A percentile compares a stretch with the other conserved stretches of the same genome.
These are phyloP conservation scores for Odontophorus gujanensis DNA, from an alignment of 2,113 vertebrate species.

Conservation along the genomic window DNA sequence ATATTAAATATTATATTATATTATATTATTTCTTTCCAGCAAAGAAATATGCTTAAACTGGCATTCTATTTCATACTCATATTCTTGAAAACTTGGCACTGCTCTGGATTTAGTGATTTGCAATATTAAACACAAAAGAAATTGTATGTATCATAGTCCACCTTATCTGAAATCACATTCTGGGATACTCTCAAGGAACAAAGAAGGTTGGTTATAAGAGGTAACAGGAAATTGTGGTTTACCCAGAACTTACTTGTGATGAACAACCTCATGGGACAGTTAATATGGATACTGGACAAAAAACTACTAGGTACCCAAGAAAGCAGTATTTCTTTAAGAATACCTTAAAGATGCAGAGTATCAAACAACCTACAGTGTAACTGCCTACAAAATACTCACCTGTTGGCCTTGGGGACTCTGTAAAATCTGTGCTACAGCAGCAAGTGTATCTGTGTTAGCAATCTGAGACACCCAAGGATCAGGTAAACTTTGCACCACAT, in stretches of 20 bases:
- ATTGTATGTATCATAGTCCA: neutral
- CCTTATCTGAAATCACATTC: neutral
- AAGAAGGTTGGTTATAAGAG: neutral
- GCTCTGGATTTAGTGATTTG: neutral
- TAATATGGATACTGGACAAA: neutral
- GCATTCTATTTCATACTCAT: neutral
- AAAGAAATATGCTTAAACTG: neutral
- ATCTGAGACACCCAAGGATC: conserved; percentile 98
- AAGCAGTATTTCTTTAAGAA: neutral
- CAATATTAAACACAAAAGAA: neutral
- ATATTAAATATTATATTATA: too few relatives aligned
- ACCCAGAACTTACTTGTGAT: neutral
- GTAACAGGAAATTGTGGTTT: neutral
- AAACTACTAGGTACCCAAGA: neutral
- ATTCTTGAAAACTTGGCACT: neutral
- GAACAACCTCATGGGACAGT: neutral
- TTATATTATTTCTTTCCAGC: too few relatives aligned
- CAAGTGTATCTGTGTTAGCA: conserved; percentile 94
- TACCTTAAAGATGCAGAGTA: neutral
- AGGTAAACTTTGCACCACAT: conserved; percentile 91
- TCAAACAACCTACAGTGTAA: neutral
- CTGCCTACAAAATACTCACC: conserved; percentile 77
- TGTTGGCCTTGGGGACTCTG: conserved; percentile 98
- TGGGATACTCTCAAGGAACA: neutral
- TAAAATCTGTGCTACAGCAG: conserved; percentile 96